Percentiles rank a stretch among this genome's conserved stretches.
These are phyloP conservation scores for Girardia tigrina DNA, from an alignment of 2,888 invertebrate species.

Conservation along the genomic window DNA sequence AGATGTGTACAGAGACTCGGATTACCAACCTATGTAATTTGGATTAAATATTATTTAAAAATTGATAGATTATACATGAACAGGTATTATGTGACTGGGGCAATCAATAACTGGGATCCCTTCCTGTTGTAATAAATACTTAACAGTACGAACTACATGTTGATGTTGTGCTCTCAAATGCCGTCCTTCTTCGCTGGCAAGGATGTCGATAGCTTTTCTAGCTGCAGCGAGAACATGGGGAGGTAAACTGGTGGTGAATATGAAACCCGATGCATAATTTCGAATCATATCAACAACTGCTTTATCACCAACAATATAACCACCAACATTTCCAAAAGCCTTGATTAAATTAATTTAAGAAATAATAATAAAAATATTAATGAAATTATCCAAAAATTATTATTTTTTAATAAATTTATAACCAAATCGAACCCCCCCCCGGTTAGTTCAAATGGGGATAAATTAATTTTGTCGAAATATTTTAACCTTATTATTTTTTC, in stretches of 20 bases:
- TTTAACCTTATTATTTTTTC: too few relatives aligned
- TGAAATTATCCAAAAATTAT: too few relatives aligned
- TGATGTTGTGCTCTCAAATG: conserved; percentile 66
- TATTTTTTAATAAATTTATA: too few relatives aligned
- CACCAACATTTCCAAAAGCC: conserved; percentile 84
- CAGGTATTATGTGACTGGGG: conserved; percentile 86
- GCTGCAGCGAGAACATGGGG: conserved; percentile 80
- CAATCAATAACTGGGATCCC: conserved; percentile 68
- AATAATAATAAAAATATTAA: too few relatives aligned
- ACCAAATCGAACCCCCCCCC: too few relatives aligned
- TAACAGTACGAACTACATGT: conserved; percentile 69
- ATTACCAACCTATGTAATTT: conserved; percentile 60
- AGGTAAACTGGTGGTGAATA: conserved; percentile 87
- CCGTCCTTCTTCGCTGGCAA: conserved; percentile 73
- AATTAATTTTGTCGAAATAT: too few relatives aligned
- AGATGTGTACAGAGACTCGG: conserved; percentile 66
- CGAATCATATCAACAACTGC: conserved; percentile 74
- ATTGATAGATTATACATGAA: conserved; percentile 56
- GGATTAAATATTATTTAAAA: conserved; percentile 9
- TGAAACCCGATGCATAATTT: conserved; percentile 87
- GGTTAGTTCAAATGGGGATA: too few relatives aligned
- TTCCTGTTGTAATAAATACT: conserved; percentile 62
- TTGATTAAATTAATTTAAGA: too few relatives aligned
- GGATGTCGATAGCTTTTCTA: conserved; percentile 63
- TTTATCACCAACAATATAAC: conserved; percentile 66